Conservation (phyloP, 1,140 invertebrate species). For the Calliphora vicina region DNA sequence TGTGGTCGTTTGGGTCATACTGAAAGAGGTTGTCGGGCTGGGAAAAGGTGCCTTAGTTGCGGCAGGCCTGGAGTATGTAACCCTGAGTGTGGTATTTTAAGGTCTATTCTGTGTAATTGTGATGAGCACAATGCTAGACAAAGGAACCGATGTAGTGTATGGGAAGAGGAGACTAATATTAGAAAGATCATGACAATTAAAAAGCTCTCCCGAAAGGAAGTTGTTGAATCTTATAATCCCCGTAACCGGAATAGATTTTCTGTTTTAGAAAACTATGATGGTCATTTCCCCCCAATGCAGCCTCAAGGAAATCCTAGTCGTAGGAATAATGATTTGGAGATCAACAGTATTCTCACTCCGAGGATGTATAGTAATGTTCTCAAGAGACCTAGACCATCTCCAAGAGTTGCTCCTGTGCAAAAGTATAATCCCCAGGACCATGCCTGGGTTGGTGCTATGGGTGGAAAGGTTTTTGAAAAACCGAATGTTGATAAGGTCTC, state of each 20-base stretch:
- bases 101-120: not conserved
- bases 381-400: too few species aligned
- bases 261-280: not conserved
- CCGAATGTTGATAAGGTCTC: too few species aligned
- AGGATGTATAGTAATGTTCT: too few species aligned
- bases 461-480: too few species aligned
- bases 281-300: not conserved
- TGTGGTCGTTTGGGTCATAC: constrained; percentile 1
- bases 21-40: not conserved
- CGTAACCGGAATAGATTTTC: not conserved
- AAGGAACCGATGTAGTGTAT: not conserved
- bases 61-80: not conserved
- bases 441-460: too few species aligned
- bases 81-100: not conserved
- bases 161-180: not conserved
- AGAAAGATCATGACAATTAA: not conserved
- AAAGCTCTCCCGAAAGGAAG: not conserved
- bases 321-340: too few species aligned
- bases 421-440: too few species aligned
- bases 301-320: too few species aligned
- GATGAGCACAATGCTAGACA: not conserved
- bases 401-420: too few species aligned
- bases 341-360: too few species aligned
- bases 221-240: not conserved
- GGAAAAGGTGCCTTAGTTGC: not conserved